Percentiles rank a stretch among this genome's conserved stretches.
phyloP scores from a whole-genome alignment of 2,888 invertebrate genomes.

The Andrena hattorfiana region DNA sequence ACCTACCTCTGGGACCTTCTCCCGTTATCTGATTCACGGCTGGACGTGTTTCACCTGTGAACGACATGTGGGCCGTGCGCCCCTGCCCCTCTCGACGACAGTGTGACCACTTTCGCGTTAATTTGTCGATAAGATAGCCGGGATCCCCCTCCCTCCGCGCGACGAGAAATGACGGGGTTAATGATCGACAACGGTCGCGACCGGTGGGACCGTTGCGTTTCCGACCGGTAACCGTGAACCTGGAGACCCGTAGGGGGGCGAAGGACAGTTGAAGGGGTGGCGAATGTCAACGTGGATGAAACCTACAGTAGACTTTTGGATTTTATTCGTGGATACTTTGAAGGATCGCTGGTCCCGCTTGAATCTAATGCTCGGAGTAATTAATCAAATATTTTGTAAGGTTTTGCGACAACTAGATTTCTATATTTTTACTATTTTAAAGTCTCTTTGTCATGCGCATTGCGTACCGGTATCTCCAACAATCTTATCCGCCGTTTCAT shows the following conservation, averaged over 20 bases:
- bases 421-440: background rate
- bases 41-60: constrained; percentile 78
- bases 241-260: background rate
- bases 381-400: background rate
- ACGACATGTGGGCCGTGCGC: constrained; percentile 75
- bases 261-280: background rate
- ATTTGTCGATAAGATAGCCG: constrained; percentile 70
- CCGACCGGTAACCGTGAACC: background rate
- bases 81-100: constrained; percentile 64
- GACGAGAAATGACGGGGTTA: constrained; percentile 34
- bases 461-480: background rate
- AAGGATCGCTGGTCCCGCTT: too few species aligned
- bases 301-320: too few species aligned
- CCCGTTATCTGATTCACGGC: constrained; percentile 75
- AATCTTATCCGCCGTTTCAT: background rate
- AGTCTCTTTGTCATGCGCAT: background rate
- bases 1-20: constrained; percentile 57
- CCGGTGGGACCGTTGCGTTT: constrained; percentile 22
- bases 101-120: constrained; percentile 68
- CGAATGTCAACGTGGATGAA: background rate
- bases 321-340: background rate
- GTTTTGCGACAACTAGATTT: background rate
- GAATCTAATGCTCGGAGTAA: background rate
- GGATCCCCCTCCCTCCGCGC: background rate
- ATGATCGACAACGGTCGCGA: constrained; percentile 48